phyloP scores from a whole-genome alignment of 2,797 vertebrate genomes.

The Gymnothorax reevesii region DNA sequence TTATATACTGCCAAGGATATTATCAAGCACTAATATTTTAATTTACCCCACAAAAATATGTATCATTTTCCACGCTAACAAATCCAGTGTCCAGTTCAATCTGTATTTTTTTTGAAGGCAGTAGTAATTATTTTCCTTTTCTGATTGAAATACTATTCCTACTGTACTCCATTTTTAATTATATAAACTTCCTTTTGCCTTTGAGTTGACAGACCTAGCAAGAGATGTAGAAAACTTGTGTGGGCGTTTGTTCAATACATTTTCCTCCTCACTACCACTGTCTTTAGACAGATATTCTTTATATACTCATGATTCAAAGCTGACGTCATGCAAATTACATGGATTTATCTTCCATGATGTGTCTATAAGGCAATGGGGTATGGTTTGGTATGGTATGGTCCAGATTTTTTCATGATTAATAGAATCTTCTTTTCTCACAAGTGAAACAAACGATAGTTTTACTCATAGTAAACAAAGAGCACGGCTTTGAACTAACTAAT shows the following conservation, averaged over 20 bases:
- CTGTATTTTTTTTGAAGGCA: constrained; percentile 17
- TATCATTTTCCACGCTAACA: background rate
- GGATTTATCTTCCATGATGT: constrained; percentile 31
- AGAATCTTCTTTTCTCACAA: background rate
- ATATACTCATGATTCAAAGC: constrained; percentile 35
- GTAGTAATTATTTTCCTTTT: background rate
- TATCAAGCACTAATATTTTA: background rate
- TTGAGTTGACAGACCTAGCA: background rate
- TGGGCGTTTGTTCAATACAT: constrained; percentile 9
- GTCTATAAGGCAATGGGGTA: constrained; percentile 6
- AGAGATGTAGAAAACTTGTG: background rate
- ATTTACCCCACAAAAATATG: constrained; percentile 9
- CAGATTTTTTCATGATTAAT: background rate
- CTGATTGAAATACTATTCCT: background rate
- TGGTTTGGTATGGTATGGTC: background rate
- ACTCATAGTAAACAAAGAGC: background rate
- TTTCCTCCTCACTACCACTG: background rate
- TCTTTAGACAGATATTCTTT: constrained; percentile 22
- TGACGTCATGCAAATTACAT: constrained; percentile 29
- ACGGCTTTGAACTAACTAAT: background rate
- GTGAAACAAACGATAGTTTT: background rate
- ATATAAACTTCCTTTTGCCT: constrained; percentile 18
- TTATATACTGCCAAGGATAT: background rate
- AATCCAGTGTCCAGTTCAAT: background rate
- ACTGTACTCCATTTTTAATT: background rate